Evolutionary conservation across 2,888 invertebrate genomes (phyloP).

Genomic region (Tiphia femorata): DNA sequence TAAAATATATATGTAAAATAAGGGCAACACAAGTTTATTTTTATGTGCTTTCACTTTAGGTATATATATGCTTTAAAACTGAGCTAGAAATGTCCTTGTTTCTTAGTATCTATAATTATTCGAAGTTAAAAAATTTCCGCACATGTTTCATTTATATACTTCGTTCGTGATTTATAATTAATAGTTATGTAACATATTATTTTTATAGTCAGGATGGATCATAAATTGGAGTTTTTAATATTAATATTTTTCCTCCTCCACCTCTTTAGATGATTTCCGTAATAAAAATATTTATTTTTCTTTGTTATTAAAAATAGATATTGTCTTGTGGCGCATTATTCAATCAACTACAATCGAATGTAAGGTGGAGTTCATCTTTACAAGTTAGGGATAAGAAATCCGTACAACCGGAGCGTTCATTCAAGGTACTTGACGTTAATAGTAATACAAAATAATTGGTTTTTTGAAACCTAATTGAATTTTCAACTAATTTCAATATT

Average conservation of each 20-base stretch:
- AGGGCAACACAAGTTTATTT: too few relatives aligned
- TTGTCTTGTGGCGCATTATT: slow-evolving; percentile 52
- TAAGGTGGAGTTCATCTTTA: slow-evolving; percentile 60
- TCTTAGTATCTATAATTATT: too few relatives aligned
- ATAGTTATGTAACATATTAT: slow-evolving; percentile 1
- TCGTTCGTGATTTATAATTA: slow-evolving; percentile 5
- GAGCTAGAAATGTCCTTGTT: too few relatives aligned
- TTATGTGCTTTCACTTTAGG: too few relatives aligned
- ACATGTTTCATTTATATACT: slow-evolving; percentile 7
- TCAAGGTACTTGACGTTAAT: slow-evolving; percentile 50
- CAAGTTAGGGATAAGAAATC: slow-evolving; percentile 59
- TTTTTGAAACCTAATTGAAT: neutral
- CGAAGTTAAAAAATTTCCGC: too few relatives aligned
- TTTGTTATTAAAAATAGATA: slow-evolving; percentile 43
- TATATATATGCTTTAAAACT: too few relatives aligned
- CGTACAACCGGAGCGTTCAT: slow-evolving; percentile 57
- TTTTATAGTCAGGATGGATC: slow-evolving; percentile 16
- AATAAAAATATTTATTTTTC: slow-evolving; percentile 9
- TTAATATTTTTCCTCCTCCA: neutral
- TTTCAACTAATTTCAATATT: neutral
- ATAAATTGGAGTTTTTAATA: neutral
- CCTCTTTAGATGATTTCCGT: too few relatives aligned
- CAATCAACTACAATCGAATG: slow-evolving; percentile 54
- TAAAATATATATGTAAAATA: too few relatives aligned
- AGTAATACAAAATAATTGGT: slow-evolving; percentile 5